Conservation (phyloP, 2,888 invertebrate species). For the Spatulosminthurus flaviceps region DNA sequence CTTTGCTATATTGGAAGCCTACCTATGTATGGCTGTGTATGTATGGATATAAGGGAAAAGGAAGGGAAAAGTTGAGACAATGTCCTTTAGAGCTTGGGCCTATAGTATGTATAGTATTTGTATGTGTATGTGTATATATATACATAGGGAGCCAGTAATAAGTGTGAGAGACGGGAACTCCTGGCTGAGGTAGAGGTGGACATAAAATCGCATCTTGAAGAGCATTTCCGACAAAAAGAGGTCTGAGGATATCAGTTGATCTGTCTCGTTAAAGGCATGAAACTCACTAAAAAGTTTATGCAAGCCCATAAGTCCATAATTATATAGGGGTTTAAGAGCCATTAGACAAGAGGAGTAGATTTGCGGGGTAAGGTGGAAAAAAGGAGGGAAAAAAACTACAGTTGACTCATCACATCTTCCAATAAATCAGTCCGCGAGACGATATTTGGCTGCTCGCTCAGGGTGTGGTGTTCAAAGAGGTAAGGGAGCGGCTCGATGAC, state of each 20-base stretch:
- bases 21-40: too few species aligned
- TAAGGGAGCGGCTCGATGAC: conserved; percentile 60
- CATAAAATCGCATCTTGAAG: conserved; percentile 45
- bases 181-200: conserved; percentile 42
- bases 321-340: conserved; percentile 51
- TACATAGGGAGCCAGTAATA: neutral
- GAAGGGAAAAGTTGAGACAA: too few species aligned
- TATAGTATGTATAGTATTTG: neutral
- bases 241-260: conserved; percentile 38
- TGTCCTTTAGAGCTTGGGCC: too few species aligned
- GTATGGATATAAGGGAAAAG: too few species aligned
- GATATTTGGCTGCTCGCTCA: conserved; percentile 54
- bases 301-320: conserved; percentile 55
- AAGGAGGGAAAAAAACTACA: neutral
- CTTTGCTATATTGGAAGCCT: too few species aligned
- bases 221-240: conserved; percentile 43
- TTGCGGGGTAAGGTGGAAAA: conserved; percentile 25
- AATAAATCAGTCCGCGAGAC: conserved; percentile 62
- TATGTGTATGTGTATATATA: neutral
- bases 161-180: conserved; percentile 42
- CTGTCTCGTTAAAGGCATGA: conserved; percentile 46
- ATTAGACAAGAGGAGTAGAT: conserved; percentile 46
- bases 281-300: conserved; percentile 53
- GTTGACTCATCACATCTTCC: conserved; percentile 50
- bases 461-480: conserved; percentile 57